Base-by-base conservation (phyloP, 2,797 vertebrate genomes). In the Cetoscarus ocellatus region DNA sequence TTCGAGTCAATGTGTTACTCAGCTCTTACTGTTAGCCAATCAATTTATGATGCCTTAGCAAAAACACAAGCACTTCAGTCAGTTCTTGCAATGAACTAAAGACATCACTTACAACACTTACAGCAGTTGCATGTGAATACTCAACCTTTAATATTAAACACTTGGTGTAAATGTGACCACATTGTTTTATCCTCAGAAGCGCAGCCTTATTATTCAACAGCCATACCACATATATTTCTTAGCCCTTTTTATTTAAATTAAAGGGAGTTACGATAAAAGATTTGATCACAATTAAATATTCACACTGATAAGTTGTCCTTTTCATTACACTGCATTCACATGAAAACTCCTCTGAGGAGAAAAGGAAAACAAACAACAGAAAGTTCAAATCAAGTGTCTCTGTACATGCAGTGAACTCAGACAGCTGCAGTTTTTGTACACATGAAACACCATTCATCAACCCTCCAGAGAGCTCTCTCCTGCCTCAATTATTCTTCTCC, bases 401-500 rank as follows among this genome's bases (percentile, higher is more conserved):
- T 47, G 34, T 60, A 39, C 39, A 58, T 17, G 42, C 8, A 58
- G 34, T 8, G 42, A 17, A 64, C 54, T 63, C 13, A 48, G 11
- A 45, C 45, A 40, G 58, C 42, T 63, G 77, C 62, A 67, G 67
- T 65, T 74, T 45, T 66, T 62, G 68, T 65, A 65, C 64, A 62
- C 11, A 53, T n/a, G 49, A 75, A 65, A 43, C 57, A 73, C 48
- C 58, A 79, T 89, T 88, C 59, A 75, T 90, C 85, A 79, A 19
- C 42, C 70, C 55, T 74, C 65, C 55, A 61, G 54, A 58, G 56
- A 77, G 67, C 45, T 27, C 4, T 27, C 77, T 63, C 40, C 60
- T 62, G 58, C 74, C 63, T 57, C 70, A 80, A 87, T 86, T 55
- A 75, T 70, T 54, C 65, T 66, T 67, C 52, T 61, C 48, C 39